Evolutionary conservation across 2,888 invertebrate genomes (phyloP).

Genomic region (Eristalis pertinax): DNA sequence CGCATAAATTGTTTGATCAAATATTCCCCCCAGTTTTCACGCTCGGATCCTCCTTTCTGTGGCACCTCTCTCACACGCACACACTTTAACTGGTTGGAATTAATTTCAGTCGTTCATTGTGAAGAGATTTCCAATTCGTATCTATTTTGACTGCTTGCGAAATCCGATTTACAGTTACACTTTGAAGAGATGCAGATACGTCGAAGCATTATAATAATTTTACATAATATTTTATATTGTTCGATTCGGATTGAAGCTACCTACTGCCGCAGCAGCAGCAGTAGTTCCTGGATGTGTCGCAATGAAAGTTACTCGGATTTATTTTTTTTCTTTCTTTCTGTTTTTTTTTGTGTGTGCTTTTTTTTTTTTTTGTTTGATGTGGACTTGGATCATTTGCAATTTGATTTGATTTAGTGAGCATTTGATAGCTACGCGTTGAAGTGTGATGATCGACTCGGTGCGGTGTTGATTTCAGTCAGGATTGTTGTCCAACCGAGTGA

Average conservation of each 20-base stretch:
- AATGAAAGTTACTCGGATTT: slow-evolving; percentile 45
- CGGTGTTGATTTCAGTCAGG: slow-evolving; percentile 35
- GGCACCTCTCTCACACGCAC: not conserved
- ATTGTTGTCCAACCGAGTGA: slow-evolving; percentile 32
- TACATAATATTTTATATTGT: slow-evolving; percentile 60
- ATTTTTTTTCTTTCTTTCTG: not conserved
- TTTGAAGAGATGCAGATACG: slow-evolving; percentile 59
- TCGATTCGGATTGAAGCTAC: slow-evolving; percentile 7
- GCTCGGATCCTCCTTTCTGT: not conserved
- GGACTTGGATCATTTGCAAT: slow-evolving; percentile 34
- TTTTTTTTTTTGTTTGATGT: not conserved
- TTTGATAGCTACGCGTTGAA: slow-evolving; percentile 36
- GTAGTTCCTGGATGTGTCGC: slow-evolving; percentile 69
- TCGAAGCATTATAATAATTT: slow-evolving; percentile 63
- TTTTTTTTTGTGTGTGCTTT: not conserved
- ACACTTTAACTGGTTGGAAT: not conserved
- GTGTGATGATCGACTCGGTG: slow-evolving; percentile 49
- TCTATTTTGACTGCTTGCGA: slow-evolving; percentile 55
- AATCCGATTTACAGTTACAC: slow-evolving; percentile 64
- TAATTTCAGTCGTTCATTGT: slow-evolving; percentile 38
- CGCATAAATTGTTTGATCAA: not conserved
- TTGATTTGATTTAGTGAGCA: slow-evolving; percentile 48
- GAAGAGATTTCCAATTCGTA: slow-evolving; percentile 53
- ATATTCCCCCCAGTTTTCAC: not conserved
- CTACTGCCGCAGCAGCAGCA: not conserved